Evolutionary conservation across 2,888 invertebrate species (phyloP).

Genomic region (Luperina nickerlii): DNA sequence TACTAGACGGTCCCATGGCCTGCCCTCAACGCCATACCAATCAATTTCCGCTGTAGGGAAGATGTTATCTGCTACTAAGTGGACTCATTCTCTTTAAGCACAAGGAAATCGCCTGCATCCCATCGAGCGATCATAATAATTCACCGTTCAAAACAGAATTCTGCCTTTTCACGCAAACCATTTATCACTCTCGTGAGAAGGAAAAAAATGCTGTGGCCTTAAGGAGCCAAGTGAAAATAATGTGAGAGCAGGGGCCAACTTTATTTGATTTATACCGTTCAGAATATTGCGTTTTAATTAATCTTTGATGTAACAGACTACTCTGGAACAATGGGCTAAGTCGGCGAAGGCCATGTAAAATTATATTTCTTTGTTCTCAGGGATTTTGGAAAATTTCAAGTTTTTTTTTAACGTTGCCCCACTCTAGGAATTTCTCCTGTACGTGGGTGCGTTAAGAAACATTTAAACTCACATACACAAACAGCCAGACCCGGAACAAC

Average conservation of each 20-base stretch:
- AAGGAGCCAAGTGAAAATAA: slow-evolving; percentile 79
- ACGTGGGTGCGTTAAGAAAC: no score
- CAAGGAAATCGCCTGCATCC: slow-evolving; percentile 51
- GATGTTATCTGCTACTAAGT: slow-evolving; percentile 47
- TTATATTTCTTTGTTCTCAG: slow-evolving; percentile 33
- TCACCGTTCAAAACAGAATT: slow-evolving; percentile 77
- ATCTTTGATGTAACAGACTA: slow-evolving; percentile 67
- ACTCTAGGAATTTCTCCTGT: no score
- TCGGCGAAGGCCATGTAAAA: slow-evolving; percentile 6
- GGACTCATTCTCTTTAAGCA: slow-evolving; percentile 31
- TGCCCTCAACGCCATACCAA: slow-evolving; percentile 6
- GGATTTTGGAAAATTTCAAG: neutral
- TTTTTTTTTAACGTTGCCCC: neutral
- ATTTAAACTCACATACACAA: no score
- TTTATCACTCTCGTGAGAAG: slow-evolving; percentile 80
- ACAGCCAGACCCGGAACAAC: no score
- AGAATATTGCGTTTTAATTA: slow-evolving; percentile 74
- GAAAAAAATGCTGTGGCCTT: slow-evolving; percentile 81
- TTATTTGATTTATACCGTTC: slow-evolving; percentile 79
- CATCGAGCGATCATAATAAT: slow-evolving; percentile 70
- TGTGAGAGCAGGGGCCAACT: slow-evolving; percentile 73
- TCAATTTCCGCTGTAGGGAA: slow-evolving; percentile 14
- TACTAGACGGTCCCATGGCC: neutral
- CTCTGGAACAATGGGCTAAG: slow-evolving; percentile 42
- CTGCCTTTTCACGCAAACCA: slow-evolving; percentile 78